Evolutionary conservation across 2,113 vertebrate genomes (phyloP).

Genomic region (Aphyosemion australe): DNA sequence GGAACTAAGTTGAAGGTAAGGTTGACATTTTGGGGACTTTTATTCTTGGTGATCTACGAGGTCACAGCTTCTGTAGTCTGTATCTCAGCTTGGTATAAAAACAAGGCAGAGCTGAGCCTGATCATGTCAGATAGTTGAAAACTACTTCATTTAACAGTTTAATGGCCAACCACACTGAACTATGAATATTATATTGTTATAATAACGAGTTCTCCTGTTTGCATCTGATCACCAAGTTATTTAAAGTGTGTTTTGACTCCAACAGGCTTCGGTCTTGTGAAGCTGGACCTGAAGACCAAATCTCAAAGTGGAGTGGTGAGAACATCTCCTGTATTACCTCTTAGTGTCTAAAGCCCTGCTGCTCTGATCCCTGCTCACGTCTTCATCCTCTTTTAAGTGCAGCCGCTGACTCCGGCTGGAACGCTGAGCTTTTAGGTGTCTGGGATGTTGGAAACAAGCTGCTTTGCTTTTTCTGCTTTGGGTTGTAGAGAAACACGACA

Average conservation of each 20-base stretch:
- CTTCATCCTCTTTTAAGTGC: background rate
- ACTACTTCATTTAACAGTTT: too few relatives aligned
- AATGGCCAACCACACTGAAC: too few relatives aligned
- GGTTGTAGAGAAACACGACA: slow-evolving; percentile 30
- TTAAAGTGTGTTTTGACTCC: slow-evolving; percentile 13
- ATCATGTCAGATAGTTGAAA: too few relatives aligned
- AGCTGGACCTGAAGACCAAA: slow-evolving; percentile 94
- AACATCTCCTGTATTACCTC: slow-evolving; percentile 25
- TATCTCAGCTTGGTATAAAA: too few relatives aligned
- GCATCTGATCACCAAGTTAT: background rate
- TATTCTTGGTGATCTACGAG: too few relatives aligned
- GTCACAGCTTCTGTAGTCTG: too few relatives aligned
- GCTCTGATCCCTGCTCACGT: background rate
- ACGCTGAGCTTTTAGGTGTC: slow-evolving; percentile 11
- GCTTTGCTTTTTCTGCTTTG: slow-evolving; percentile 26
- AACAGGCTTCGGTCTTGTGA: slow-evolving; percentile 92
- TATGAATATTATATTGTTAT: too few relatives aligned
- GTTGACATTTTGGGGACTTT: too few relatives aligned
- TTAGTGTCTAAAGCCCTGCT: background rate
- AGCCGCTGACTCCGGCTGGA: background rate
- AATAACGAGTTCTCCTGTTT: too few relatives aligned
- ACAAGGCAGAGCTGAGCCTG: too few relatives aligned
- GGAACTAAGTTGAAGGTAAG: too few relatives aligned
- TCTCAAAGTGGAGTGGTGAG: slow-evolving; percentile 95
- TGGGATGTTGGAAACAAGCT: slow-evolving; percentile 5